Percentiles rank a stretch among this genome's conserved stretches.
phyloP scores from a whole-genome alignment of 2,797 vertebrate genomes.

The Margarornis squamiger region DNA sequence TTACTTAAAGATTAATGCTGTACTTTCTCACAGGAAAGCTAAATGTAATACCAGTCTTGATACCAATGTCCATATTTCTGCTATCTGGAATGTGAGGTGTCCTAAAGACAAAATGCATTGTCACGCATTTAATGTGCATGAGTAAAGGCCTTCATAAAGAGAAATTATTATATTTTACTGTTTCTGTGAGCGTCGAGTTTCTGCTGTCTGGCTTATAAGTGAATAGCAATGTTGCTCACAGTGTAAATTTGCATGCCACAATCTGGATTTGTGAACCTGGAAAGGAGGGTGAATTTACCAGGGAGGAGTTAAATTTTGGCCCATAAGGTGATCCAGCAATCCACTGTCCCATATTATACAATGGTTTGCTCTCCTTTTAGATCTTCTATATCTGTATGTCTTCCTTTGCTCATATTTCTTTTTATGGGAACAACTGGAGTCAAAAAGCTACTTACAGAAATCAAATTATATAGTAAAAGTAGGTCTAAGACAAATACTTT shows the following conservation, averaged over 20 bases:
- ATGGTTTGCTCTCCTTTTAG: neutral
- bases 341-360: neutral
- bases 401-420: neutral
- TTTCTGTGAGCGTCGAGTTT: neutral
- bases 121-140: neutral
- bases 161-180: slow-evolving; percentile 31
- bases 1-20: slow-evolving; percentile 17
- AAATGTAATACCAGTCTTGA: slow-evolving; percentile 25
- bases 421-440: neutral
- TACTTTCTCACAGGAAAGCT: neutral
- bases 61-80: slow-evolving; percentile 42
- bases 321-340: neutral
- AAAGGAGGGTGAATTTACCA: neutral
- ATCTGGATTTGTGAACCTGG: neutral
- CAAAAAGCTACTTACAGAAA: neutral
- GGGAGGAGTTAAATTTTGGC: neutral
- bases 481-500: neutral
- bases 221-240: neutral
- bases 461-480: neutral
- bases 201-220: neutral
- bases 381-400: neutral
- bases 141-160: slow-evolving; percentile 22
- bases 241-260: neutral
- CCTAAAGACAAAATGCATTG: slow-evolving; percentile 32
- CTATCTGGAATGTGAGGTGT: slow-evolving; percentile 4